Percentiles rank a stretch among this genome's conserved stretches.
These are phyloP conservation scores for human (Homo sapiens) DNA, from an alignment of 2,113 vertebrate species.

Conservation along the genomic window DNA sequence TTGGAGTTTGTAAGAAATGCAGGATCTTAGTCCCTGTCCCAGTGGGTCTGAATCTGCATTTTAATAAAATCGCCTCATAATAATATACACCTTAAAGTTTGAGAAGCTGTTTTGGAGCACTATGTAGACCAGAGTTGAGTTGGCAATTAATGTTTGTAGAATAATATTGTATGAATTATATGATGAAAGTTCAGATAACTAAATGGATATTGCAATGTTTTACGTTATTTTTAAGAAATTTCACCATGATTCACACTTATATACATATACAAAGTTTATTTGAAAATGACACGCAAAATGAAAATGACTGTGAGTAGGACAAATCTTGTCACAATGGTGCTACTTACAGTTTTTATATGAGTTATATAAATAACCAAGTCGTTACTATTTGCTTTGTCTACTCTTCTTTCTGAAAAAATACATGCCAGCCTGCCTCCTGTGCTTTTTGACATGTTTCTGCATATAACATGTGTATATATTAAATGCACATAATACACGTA, in stretches of 20 bases:
- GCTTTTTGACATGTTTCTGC: not conserved
- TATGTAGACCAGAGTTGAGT: not conserved
- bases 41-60: not conserved
- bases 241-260: not conserved
- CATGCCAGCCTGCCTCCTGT: not conserved
- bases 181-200: not conserved
- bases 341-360: not conserved
- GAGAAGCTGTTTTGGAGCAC: not conserved
- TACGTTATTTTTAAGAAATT: not conserved
- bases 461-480: not conserved
- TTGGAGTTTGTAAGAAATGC: not conserved
- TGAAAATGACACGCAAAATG: not conserved
- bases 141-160: not conserved
- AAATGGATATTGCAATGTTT: not conserved
- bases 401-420: not conserved
- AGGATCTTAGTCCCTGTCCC: not conserved
- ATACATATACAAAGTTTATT: not conserved
- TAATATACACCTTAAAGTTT: not conserved
- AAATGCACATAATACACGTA: not conserved
- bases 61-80: not conserved
- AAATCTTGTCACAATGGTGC: not conserved
- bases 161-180: not conserved
- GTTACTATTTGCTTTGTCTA: not conserved
- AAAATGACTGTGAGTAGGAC: not conserved
- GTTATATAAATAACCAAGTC: not conserved